These are phyloP conservation scores for Beris chalybata DNA, from an alignment of 2,888 invertebrate genomes.

Conservation along the genomic window DNA sequence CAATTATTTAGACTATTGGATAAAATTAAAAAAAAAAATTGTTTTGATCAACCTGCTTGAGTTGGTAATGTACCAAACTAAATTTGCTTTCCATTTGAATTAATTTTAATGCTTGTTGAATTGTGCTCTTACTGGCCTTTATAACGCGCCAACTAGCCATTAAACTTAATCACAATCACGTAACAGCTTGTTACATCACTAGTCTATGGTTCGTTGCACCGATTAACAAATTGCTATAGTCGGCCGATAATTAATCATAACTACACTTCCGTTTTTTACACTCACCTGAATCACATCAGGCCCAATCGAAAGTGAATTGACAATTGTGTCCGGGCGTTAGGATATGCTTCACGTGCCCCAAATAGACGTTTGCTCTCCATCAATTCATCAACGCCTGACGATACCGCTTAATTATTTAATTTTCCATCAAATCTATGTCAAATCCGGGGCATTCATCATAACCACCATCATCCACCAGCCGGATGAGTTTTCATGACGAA, in stretches of 20 bases:
- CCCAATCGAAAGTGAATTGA: slow-evolving; percentile 32
- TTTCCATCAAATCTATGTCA: slow-evolving; percentile 38
- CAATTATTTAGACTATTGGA: too few relatives aligned
- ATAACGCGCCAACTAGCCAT: too few relatives aligned
- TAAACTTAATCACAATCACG: too few relatives aligned
- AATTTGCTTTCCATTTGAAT: too few relatives aligned
- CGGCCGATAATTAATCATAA: slow-evolving; percentile 3
- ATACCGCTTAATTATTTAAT: slow-evolving; percentile 34
- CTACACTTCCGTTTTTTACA: slow-evolving; percentile 28
- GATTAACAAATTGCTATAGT: slow-evolving; percentile 21
- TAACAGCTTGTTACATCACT: too few relatives aligned
- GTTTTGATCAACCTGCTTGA: too few relatives aligned
- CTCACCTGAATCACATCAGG: slow-evolving; percentile 2
- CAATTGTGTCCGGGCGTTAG: slow-evolving; percentile 4
- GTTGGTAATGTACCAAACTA: too few relatives aligned
- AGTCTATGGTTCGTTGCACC: slow-evolving; percentile 26
- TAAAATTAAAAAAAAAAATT: too few relatives aligned
- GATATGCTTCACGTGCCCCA: slow-evolving; percentile 33
- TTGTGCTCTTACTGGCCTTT: too few relatives aligned
- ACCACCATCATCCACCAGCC: not conserved
- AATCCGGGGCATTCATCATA: slow-evolving; percentile 36
- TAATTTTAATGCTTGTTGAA: too few relatives aligned
- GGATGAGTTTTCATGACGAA: slow-evolving; percentile 34
- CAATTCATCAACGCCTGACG: slow-evolving; percentile 30
- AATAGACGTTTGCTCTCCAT: slow-evolving; percentile 10